Base-by-base conservation (phyloP, 1,140 invertebrate genomes). In the Bombus confusus region DNA sequence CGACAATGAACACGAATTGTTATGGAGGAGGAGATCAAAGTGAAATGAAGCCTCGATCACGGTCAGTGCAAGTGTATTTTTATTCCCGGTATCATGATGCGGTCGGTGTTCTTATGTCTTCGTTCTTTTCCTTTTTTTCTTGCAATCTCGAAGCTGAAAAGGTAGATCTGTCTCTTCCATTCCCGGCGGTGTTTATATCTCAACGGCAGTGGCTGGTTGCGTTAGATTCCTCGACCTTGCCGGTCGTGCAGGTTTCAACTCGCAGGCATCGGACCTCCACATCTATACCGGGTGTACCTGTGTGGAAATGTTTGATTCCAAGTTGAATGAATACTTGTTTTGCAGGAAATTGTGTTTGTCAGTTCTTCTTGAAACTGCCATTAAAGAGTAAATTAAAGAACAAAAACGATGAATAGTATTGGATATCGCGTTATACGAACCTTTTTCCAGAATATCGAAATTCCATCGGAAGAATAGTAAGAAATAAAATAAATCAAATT, bases 151-250 rank as follows among this genome's bases (percentile, higher is more conserved):
- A 89, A 71, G 86, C 80, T 74, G 68, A 81, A 78, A 77, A 90
- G 78, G 68, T 73, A 90, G 85, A 62, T 71, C 66, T 73, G 85
- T 87, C 88, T 80, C 75, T 83, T 85, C 75, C 80, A 87, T 85
- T 90, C 82, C 43, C 73, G 86, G 73, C 71, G 79, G 80, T 89
- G 87, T 91, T 91, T 91, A 88, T 91, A 90, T 91, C 87, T 87
- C 86, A 69, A 68, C 86, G 77, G 75, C 88, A 73, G 80, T 84
- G 89, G 82, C 90, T 88, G 86, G 86, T 88, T 88, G 90, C 91
- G 91, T 91, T 91, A 93, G 90, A 91, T 93, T 92, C 88, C 86
- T 91, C 93, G 92, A 93, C 93, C 93, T 93, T 93, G 93, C 91
- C 83, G 90, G 92, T 92, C 91, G 88, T 93, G 91, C 93, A 93